Evolutionary conservation across 2,797 vertebrate species (phyloP), one percentile per base, ranked within the genome.

Genomic region (Propithecus deckenii): DNA sequence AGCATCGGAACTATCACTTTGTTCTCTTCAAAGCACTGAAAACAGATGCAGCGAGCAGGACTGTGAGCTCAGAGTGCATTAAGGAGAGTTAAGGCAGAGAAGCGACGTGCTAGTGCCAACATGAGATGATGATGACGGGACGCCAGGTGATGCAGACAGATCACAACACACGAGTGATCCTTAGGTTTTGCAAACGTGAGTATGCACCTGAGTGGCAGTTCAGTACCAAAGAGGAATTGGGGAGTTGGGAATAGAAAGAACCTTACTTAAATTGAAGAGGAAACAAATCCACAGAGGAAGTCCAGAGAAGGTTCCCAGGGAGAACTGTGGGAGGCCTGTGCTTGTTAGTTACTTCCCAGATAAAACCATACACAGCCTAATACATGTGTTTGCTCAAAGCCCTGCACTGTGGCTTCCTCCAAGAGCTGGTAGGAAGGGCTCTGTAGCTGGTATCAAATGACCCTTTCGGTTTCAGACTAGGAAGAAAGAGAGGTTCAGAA

Each of bases 21-120:
- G 10, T 92, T 92, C 69, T 94, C 52, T 85, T 85, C n/a, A 22
- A 81, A 91, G 43, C 18, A 91, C 48, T 69, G 30, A 50, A 94
- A 90, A 69, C 83, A 91, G 67, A 91, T 59, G 72, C 63, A 20
- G 17, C 50, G 65, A 79, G 32, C 43, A 91, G 35, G 87, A 57
- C 55, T 17, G 63, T 61, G 57, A 92, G 69, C 76, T 61, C 50
- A 3, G 46, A 52, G 25, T 57, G 48, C 86, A 18, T 8, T 15
- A 48, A 71, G 41, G 23, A n/a, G 38, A 72, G 55, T 20, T 22
- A 48, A 85, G 38, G 43, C 57, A n/a, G 35, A 72, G 65, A 28
- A 76, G 10, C 5, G 0, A 11, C 10, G 30, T 18, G 7, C 28
- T 41, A 22, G 30, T 7, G 28, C 11, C 71, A 48, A 30, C 0